These are phyloP conservation scores for Salvator merianae DNA, from an alignment of 2,113 vertebrate species.

Conservation along the genomic window DNA sequence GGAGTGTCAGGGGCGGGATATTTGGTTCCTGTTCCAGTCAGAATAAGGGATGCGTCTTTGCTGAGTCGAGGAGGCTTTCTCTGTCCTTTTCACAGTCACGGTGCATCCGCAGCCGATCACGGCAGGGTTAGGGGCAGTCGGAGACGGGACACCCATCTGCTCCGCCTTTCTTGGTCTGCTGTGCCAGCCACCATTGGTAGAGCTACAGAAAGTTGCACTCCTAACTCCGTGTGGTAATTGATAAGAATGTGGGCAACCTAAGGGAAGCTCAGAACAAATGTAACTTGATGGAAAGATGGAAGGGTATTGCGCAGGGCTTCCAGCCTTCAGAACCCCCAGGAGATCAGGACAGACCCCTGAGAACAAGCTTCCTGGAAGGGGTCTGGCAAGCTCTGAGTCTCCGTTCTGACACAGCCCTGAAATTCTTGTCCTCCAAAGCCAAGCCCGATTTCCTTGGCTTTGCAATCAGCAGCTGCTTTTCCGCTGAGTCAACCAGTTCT, in stretches of 20 bases:
- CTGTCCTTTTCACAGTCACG: too few species aligned
- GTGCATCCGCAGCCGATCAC: too few species aligned
- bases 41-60: too few species aligned
- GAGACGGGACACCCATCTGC: too few species aligned
- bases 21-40: too few species aligned
- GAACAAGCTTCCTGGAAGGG: not conserved
- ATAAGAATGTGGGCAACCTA: not conserved
- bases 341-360: too few species aligned
- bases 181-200: not conserved
- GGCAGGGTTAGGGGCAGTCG: too few species aligned
- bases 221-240: not conserved
- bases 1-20: too few species aligned
- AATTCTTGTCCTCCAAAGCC: not conserved
- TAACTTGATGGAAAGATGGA: not conserved
- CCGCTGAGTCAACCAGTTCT: not conserved
- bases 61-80: too few species aligned
- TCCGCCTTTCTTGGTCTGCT: too few species aligned
- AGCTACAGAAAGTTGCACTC: not conserved
- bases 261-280: not conserved
- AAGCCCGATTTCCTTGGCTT: not conserved
- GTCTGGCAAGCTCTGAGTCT: not conserved
- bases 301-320: not conserved
- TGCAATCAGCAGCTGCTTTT: not conserved
- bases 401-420: not conserved
- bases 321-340: not conserved